Conservation (phyloP, 2,888 invertebrate genomes). For the Trimorus sp. region DNA sequence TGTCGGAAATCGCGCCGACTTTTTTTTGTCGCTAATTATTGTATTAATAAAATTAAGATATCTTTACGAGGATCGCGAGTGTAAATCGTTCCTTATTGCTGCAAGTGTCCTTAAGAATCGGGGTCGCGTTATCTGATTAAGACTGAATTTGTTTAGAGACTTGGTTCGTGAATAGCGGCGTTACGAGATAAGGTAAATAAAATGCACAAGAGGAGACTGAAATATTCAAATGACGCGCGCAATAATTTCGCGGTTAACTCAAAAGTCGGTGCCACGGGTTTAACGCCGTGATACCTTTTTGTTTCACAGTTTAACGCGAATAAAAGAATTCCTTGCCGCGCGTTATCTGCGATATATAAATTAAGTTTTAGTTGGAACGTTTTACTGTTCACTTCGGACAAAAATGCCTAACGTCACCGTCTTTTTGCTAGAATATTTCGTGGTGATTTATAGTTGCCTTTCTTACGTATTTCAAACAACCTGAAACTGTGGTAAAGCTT, state of each 20-base stretch:
- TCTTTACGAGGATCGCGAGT: slow-evolving; percentile 60
- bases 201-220: slow-evolving; percentile 46
- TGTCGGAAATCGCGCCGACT: slow-evolving; percentile 35
- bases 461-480: too few species aligned
- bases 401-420: too few species aligned
- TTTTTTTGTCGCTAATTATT: slow-evolving; percentile 54
- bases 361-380: too few species aligned
- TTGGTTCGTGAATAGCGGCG: slow-evolving; percentile 60
- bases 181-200: slow-evolving; percentile 63
- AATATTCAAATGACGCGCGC: slow-evolving; percentile 56
- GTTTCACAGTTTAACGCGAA: too few species aligned
- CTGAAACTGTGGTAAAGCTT: too few species aligned
- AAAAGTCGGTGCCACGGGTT: slow-evolving; percentile 4
- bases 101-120: slow-evolving; percentile 61
- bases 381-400: too few species aligned
- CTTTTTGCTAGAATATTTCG: too few species aligned
- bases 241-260: slow-evolving; percentile 41
- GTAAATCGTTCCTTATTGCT: slow-evolving; percentile 63
- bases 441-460: too few species aligned
- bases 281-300: too few species aligned
- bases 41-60: slow-evolving; percentile 64
- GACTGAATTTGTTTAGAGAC: slow-evolving; percentile 66
- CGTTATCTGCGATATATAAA: too few species aligned
- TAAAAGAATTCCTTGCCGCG: too few species aligned
- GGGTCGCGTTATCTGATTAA: slow-evolving; percentile 66